Percentiles rank a stretch among this genome's conserved stretches.
Conservation (phyloP, 2,797 vertebrate genomes). For the Sciurus carolinensis region DNA sequence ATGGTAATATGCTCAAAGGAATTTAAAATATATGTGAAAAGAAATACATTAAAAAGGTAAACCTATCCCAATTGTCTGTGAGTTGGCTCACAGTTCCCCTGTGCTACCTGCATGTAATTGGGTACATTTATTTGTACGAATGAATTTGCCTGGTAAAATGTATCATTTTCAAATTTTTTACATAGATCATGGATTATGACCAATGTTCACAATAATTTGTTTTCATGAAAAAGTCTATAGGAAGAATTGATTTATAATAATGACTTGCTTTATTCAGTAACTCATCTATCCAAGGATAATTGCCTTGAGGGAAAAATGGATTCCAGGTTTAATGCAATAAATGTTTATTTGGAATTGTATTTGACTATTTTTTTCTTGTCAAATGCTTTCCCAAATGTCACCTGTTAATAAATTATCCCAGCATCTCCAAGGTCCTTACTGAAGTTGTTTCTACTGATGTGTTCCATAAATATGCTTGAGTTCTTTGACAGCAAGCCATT, state of each 20-base stretch:
- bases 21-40: constrained; percentile 86
- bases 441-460: constrained; percentile 51
- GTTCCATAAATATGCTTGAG: constrained; percentile 53
- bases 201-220: constrained; percentile 80
- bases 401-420: constrained; percentile 75
- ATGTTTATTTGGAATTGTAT: constrained; percentile 77
- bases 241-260: constrained; percentile 76
- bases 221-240: constrained; percentile 76
- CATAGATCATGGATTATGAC: constrained; percentile 79
- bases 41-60: constrained; percentile 84
- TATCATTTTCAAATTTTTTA: constrained; percentile 76
- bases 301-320: constrained; percentile 75
- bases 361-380: constrained; percentile 57
- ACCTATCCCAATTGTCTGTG: constrained; percentile 74
- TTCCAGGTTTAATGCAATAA: constrained; percentile 69
- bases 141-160: constrained; percentile 77
- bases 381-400: constrained; percentile 58
- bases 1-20: constrained; percentile 86
- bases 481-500: constrained; percentile 40
- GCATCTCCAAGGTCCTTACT: neutral
- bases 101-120: constrained; percentile 75
- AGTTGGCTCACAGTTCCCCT: constrained; percentile 68
- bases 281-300: constrained; percentile 82
- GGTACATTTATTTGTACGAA: constrained; percentile 84
- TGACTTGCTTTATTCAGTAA: constrained; percentile 80